A percentile compares a stretch with the other conserved stretches of the same genome.
Conservation (phyloP, 2,888 invertebrate species). For the Xestia c-nigrum region DNA sequence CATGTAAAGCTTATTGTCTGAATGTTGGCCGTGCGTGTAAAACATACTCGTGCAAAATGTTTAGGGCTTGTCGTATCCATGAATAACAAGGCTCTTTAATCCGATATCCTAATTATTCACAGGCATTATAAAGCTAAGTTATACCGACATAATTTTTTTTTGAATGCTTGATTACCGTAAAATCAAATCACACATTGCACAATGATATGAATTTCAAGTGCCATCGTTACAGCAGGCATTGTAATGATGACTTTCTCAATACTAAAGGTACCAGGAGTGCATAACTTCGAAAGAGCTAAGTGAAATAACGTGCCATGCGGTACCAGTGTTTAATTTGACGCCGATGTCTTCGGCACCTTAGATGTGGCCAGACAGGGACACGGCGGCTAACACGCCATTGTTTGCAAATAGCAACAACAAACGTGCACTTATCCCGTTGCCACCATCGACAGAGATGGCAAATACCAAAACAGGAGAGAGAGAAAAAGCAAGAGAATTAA, state of each 20-base stretch:
- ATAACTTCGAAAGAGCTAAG: constrained; percentile 38
- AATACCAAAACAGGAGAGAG: constrained; percentile 62
- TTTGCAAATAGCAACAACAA: constrained; percentile 88
- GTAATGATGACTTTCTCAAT: constrained; percentile 25
- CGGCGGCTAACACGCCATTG: constrained; percentile 88
- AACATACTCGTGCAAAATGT: constrained; percentile 47
- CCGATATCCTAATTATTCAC: constrained; percentile 24
- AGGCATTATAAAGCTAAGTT: neutral
- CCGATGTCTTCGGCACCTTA: constrained; percentile 81
- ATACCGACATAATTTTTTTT: neutral
- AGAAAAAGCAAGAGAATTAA: constrained; percentile 64
- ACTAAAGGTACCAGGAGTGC: constrained; percentile 20
- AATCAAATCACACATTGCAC: neutral
- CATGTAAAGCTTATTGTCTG: constrained; percentile 60
- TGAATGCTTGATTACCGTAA: neutral
- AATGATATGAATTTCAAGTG: neutral
- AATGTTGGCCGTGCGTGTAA: constrained; percentile 52
- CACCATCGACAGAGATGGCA: constrained; percentile 72
- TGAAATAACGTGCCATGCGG: constrained; percentile 54
- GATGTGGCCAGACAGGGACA: constrained; percentile 83
- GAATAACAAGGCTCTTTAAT: constrained; percentile 37
- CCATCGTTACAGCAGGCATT: neutral
- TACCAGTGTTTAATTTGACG: constrained; percentile 82
- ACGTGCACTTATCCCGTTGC: constrained; percentile 77
- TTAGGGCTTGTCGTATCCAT: constrained; percentile 32